These are phyloP conservation scores for Catamblyrhynchus diadema DNA, from an alignment of 2,797 vertebrate genomes.

Conservation along the genomic window DNA sequence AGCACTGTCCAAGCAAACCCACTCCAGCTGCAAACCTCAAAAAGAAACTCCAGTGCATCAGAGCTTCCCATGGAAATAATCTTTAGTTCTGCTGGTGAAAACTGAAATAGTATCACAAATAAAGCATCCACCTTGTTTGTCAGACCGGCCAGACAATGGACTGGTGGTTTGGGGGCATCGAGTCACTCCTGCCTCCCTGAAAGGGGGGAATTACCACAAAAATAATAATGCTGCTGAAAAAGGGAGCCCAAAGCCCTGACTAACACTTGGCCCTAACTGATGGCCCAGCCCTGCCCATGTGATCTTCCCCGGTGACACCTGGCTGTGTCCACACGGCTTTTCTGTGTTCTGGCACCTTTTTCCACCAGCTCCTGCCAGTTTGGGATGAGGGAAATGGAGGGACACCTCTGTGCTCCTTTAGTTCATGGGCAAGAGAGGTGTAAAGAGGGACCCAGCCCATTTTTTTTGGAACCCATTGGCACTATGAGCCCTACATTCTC, in stretches of 20 bases:
- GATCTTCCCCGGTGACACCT: background rate
- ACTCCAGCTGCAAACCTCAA: background rate
- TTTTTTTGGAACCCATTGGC: background rate
- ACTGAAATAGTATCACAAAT: background rate
- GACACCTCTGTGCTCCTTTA: background rate
- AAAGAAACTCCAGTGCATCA: background rate
- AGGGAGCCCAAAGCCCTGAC: background rate
- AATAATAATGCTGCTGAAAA: background rate
- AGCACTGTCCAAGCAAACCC: background rate
- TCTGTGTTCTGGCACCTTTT: accelerated
- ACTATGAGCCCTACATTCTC: background rate
- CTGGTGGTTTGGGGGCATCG: accelerated
- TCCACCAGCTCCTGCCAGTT: background rate
- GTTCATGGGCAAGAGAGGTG: background rate
- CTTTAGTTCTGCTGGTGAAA: background rate
- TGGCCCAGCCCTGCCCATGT: background rate
- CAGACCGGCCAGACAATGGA: background rate
- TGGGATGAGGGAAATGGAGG: background rate
- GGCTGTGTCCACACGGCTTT: accelerated
- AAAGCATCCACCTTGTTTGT: background rate
- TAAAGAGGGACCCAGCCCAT: background rate
- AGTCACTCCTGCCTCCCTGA: background rate
- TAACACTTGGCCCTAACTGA: background rate
- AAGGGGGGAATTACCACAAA: background rate
- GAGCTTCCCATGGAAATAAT: background rate